Evolutionary conservation across 2,888 invertebrate genomes (phyloP), one percentile per base, ranked within the genome.

Genomic region (Gisinianus flammeolus): DNA sequence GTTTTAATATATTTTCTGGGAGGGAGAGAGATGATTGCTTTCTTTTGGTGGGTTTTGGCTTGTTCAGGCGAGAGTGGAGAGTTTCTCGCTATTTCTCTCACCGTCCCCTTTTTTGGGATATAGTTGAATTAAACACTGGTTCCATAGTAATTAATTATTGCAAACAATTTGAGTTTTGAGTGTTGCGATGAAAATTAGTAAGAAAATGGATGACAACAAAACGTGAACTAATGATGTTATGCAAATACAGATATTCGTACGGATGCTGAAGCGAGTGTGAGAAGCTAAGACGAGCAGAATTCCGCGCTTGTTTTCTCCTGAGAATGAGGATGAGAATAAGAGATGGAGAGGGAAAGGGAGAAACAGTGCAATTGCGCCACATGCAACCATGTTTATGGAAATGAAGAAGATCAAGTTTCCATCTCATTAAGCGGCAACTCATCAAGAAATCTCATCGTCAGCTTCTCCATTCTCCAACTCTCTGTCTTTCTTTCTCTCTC

Each of bases 171-270:
- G 44, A 44, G 44, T 44, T 44, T 44, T 44, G 44, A 44, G 44
- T 44, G 44, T 44, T 12, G 19, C 12, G 26, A 28, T 0, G 62
- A 26, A 54, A 69, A 69, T 26, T 69, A 54, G 30, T n/a, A 28
- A 26, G 10, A 54, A 54, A 70, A 70, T 70, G 28, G 70, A 70
- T 70, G 70, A 70, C 70, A 54, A 54, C 54, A 70, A 70, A 70
- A 70, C 54, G 70, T 52, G 12, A 70, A 70, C 70, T 54, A 70
- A 70, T 70, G 70, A 54, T 54, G 54, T 70, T 70, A 70, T 70
- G 70, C 70, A 70, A 70, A 70, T 70, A 54, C 26, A 31, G 67
- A 67, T 67, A 31, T 67, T 33, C 44, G 16, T 19, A 44, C 16
- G 12, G 44, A 19, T 44, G 12, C 44, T 44, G 2, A 1, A 44